These are phyloP conservation scores for Phenacoccus solenopsis DNA, from an alignment of 1,140 invertebrate species.

Conservation along the genomic window DNA sequence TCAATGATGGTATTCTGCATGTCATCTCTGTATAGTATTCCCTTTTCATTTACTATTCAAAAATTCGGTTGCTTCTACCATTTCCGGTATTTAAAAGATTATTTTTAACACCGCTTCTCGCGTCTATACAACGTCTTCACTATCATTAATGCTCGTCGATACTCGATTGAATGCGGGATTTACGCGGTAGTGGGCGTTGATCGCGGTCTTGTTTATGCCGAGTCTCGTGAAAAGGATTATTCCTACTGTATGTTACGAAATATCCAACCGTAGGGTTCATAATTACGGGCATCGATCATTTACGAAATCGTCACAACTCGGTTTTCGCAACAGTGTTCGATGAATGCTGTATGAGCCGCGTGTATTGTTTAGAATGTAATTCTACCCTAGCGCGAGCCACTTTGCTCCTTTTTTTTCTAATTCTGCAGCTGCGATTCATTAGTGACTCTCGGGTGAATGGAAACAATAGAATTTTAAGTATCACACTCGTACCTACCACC, in stretches of 20 bases:
- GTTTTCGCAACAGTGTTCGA: too few species aligned
- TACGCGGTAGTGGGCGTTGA: not conserved
- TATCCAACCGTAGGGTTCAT: too few species aligned
- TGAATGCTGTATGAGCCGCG: too few species aligned
- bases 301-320: too few species aligned
- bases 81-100: conserved; percentile 3
- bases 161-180: not conserved
- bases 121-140: not conserved
- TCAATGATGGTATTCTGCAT: conserved; percentile 1
- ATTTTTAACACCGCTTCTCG: not conserved
- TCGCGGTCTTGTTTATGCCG: too few species aligned
- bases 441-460: conserved; percentile 12
- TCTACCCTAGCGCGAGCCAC: not conserved
- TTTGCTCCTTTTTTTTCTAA: not conserved
- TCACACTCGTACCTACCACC: not conserved
- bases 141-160: not conserved
- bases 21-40: not conserved
- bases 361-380: not conserved
- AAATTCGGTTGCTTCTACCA: conserved; percentile 1
- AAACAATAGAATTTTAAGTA: conserved; percentile 17
- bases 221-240: too few species aligned
- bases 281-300: too few species aligned
- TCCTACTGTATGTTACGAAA: too few species aligned
- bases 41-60: not conserved
- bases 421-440: conserved; percentile 15